Conservation (phyloP, 2,888 invertebrate genomes). For the Apeira syringaria region DNA sequence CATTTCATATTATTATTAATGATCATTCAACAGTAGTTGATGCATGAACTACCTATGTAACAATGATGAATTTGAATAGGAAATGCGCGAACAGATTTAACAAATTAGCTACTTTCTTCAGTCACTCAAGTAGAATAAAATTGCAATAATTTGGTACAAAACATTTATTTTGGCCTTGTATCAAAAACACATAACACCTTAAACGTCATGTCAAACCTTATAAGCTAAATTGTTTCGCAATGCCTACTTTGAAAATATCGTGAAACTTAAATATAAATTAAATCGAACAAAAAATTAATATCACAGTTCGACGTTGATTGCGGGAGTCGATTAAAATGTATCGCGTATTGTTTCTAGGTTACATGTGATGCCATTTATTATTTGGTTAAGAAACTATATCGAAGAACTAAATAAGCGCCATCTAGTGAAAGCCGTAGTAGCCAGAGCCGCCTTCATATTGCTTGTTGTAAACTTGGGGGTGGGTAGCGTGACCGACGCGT, state of each 20-base stretch:
- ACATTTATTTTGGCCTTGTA: conserved; percentile 42
- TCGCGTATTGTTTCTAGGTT: conserved; percentile 4
- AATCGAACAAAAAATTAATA: conserved; percentile 43
- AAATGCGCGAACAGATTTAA: conserved; percentile 44
- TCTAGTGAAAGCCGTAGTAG: conserved; percentile 71
- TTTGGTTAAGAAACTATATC: conserved; percentile 30
- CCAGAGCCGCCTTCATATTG: conserved; percentile 39
- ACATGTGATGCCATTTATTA: conserved; percentile 50
- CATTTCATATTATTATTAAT: conserved; percentile 37
- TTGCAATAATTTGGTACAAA: conserved; percentile 17
- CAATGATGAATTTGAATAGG: conserved; percentile 58
- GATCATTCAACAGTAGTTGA: conserved; percentile 47
- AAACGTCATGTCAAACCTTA: conserved; percentile 34
- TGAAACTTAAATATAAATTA: conserved; percentile 34
- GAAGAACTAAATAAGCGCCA: conserved; percentile 37
- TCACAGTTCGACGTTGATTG: conserved; percentile 53
- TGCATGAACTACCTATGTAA: conserved; percentile 52
- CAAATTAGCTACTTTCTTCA: conserved; percentile 8
- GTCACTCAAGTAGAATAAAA: conserved; percentile 25
- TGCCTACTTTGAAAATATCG: conserved; percentile 26
- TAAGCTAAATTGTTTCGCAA: conserved; percentile 32
- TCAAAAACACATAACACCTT: conserved; percentile 40
- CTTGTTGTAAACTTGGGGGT: conserved; percentile 63
- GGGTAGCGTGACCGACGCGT: conserved; percentile 73
- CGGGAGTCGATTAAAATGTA: conserved; percentile 18